Evolutionary conservation across 2,888 invertebrate genomes (phyloP).

Genomic region (Acanthococcus lagerstroemiae): DNA sequence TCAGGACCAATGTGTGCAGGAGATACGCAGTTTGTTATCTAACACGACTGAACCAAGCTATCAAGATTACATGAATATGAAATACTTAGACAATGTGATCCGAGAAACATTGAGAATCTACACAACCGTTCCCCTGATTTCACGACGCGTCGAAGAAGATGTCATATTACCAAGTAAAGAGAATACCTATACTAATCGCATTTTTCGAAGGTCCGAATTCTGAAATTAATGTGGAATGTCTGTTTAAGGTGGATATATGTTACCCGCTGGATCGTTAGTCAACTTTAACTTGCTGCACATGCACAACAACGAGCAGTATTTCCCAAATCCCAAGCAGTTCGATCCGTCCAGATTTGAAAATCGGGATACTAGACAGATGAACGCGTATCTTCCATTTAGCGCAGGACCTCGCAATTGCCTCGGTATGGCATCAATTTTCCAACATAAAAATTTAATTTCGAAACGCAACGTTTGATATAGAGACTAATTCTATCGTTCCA

Average conservation of each 20-base stretch:
- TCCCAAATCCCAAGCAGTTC: slow-evolving; percentile 27
- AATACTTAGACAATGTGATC: slow-evolving; percentile 28
- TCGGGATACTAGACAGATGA: slow-evolving; percentile 9
- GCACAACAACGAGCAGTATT: slow-evolving; percentile 18
- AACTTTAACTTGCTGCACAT: slow-evolving; percentile 6
- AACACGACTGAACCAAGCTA: slow-evolving; percentile 13
- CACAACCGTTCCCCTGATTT: slow-evolving; percentile 24
- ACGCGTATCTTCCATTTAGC: slow-evolving; percentile 32
- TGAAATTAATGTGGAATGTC: background rate
- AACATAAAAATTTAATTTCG: background rate
- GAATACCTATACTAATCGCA: background rate
- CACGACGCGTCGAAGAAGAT: slow-evolving; percentile 25
- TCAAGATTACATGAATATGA: slow-evolving; percentile 31
- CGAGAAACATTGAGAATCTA: slow-evolving; percentile 32
- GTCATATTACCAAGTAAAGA: slow-evolving; percentile 10
- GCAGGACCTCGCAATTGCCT: slow-evolving; percentile 32
- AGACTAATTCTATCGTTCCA: too few species aligned
- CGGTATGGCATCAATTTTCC: slow-evolving; percentile 14
- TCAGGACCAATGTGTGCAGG: slow-evolving; percentile 9
- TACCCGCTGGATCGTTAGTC: slow-evolving; percentile 13
- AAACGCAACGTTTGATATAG: too few species aligned
- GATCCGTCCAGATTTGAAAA: slow-evolving; percentile 29
- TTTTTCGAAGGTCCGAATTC: too few species aligned
- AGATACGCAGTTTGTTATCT: slow-evolving; percentile 17
- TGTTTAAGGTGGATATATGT: slow-evolving; percentile 10